Percentiles rank a stretch among this genome's conserved stretches.
phyloP scores from a whole-genome alignment of 1,140 invertebrate genomes.

The Lysiphlebus fabarum region DNA sequence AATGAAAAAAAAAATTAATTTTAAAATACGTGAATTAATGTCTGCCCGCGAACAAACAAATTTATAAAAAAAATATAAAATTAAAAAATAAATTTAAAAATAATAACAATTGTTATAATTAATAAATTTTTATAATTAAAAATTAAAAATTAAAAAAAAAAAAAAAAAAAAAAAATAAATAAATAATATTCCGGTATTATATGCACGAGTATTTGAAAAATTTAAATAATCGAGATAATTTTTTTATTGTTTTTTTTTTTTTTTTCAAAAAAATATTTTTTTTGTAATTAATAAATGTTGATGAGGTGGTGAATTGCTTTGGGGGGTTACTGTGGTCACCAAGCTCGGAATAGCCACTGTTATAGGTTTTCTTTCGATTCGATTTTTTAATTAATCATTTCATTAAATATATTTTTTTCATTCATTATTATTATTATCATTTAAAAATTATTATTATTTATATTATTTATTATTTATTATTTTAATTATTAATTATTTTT shows the following conservation, averaged over 20 bases:
- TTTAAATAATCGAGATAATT: too few relatives aligned
- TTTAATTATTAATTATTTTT: too few relatives aligned
- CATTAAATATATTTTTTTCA: constrained; percentile 20
- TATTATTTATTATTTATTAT: too few relatives aligned
- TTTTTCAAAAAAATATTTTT: too few relatives aligned
- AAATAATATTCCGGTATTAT: too few relatives aligned
- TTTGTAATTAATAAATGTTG: too few relatives aligned
- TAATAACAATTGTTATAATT: constrained; percentile 11
- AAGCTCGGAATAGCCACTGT: constrained; percentile 50
- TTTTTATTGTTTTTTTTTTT: too few relatives aligned
- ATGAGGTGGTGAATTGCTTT: constrained; percentile 42
- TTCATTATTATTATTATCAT: constrained; percentile 34
- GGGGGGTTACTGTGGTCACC: constrained; percentile 55
- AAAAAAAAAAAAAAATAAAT: constrained; percentile 22
- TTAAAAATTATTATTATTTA: constrained; percentile 21
- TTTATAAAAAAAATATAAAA: neutral
- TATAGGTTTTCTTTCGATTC: constrained; percentile 36
- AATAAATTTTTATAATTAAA: constrained; percentile 29
- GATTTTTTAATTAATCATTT: constrained; percentile 29
- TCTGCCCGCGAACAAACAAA: constrained; percentile 9
- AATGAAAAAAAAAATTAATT: neutral
- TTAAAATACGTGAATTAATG: constrained; percentile 10
- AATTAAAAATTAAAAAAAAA: constrained; percentile 37
- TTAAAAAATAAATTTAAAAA: neutral
- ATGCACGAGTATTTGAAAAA: too few relatives aligned